These are phyloP conservation scores for Meloe dianella DNA, from an alignment of 2,888 invertebrate species.

Conservation along the genomic window DNA sequence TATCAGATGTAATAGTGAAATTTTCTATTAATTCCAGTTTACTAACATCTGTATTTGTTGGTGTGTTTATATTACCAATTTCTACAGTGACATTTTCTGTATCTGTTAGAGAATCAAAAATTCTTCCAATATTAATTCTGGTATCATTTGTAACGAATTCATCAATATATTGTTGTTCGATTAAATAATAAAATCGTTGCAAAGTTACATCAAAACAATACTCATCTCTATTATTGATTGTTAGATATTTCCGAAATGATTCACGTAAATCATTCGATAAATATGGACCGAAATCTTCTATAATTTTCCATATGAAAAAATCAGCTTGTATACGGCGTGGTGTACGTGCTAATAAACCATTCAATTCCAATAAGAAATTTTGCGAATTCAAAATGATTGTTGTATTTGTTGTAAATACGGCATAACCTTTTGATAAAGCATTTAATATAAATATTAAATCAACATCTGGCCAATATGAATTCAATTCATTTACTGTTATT, in stretches of 20 bases:
- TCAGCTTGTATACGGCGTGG: slow-evolving; percentile 45
- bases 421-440: slow-evolving; percentile 51
- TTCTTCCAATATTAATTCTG: slow-evolving; percentile 33
- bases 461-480: slow-evolving; percentile 55
- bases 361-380: slow-evolving; percentile 52
- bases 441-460: slow-evolving; percentile 61
- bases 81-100: slow-evolving; percentile 9
- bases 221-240: slow-evolving; percentile 75
- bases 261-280: slow-evolving; percentile 38
- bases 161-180: slow-evolving; percentile 45
- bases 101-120: background rate
- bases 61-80: slow-evolving; percentile 12
- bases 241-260: slow-evolving; percentile 53
- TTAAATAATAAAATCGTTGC: slow-evolving; percentile 40
- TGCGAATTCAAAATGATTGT: slow-evolving; percentile 61
- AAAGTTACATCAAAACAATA: slow-evolving; percentile 21
- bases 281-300: slow-evolving; percentile 42
- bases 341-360: slow-evolving; percentile 40
- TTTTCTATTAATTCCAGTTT: background rate
- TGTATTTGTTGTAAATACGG: slow-evolving; percentile 53
- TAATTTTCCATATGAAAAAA: slow-evolving; percentile 46
- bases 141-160: slow-evolving; percentile 38
- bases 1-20: slow-evolving; percentile 17
- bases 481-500: slow-evolving; percentile 59
- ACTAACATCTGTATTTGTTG: background rate